These are phyloP conservation scores for Drosophila longiperda DNA, from an alignment of 2,888 invertebrate species.

Conservation along the genomic window DNA sequence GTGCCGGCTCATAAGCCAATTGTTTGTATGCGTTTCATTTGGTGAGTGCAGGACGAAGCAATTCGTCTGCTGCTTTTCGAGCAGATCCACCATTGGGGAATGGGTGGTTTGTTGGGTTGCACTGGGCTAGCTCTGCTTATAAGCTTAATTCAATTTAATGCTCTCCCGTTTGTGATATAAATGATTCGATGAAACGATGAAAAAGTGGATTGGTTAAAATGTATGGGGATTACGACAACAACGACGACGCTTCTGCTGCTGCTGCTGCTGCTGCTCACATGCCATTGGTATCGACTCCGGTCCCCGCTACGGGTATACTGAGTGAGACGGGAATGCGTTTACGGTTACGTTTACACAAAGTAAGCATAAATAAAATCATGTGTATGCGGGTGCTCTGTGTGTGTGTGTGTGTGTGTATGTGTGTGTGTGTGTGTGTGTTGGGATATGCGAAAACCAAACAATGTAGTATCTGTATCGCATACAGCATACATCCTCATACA, in stretches of 20 bases:
- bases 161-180: slow-evolving; percentile 82
- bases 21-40: slow-evolving; percentile 77
- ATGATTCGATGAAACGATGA: slow-evolving; percentile 81
- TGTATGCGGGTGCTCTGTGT: slow-evolving; percentile 11
- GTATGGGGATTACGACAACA: slow-evolving; percentile 77
- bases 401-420: slow-evolving; percentile 4
- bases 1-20: slow-evolving; percentile 75
- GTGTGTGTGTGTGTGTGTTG: slow-evolving; percentile 16
- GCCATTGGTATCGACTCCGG: slow-evolving; percentile 27
- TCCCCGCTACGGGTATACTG: slow-evolving; percentile 17
- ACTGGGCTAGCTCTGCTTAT: slow-evolving; percentile 63
- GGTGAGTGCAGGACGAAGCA: slow-evolving; percentile 70
- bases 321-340: slow-evolving; percentile 66
- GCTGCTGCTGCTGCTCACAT: slow-evolving; percentile 38
- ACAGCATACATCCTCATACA: slow-evolving; percentile 20
- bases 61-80: slow-evolving; percentile 50
- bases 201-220: slow-evolving; percentile 82
- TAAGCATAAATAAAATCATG: slow-evolving; percentile 78
- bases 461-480: slow-evolving; percentile 63
- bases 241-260: slow-evolving; percentile 24
- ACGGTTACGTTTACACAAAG: slow-evolving; percentile 74
- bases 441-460: slow-evolving; percentile 57
- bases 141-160: slow-evolving; percentile 83
- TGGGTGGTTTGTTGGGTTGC: neutral
- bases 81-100: slow-evolving; percentile 1